Conservation (phyloP, 1,140 invertebrate species). For the Papilio aristodemus region DNA sequence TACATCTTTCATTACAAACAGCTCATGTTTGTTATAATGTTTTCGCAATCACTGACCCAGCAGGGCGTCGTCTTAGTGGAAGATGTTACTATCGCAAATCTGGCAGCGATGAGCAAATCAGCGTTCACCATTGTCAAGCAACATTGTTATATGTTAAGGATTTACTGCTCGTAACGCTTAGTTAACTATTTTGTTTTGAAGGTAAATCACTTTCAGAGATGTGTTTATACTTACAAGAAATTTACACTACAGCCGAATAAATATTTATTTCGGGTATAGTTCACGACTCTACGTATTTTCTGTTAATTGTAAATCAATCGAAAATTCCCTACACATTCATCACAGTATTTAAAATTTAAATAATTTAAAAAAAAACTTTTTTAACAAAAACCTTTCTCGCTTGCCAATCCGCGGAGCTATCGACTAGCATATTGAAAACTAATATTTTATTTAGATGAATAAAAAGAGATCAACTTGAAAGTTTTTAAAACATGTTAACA, state of each 20-base stretch:
- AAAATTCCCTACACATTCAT: no score
- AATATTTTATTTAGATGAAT: no score
- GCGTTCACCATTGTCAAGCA: conserved; percentile 6
- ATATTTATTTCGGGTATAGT: neutral
- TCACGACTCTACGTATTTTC: neutral
- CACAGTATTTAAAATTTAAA: no score
- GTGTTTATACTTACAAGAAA: neutral
- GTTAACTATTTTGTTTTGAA: conserved; percentile 11
- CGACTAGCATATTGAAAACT: no score
- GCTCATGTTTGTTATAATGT: conserved; percentile 11
- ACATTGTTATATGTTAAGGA: conserved; percentile 21
- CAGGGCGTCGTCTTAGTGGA: conserved; percentile 6
- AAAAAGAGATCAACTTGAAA: no score
- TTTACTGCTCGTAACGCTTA: conserved; percentile 12
- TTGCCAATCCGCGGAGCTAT: no score
- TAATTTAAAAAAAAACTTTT: no score
- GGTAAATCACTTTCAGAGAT: neutral
- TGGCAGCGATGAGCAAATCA: conserved; percentile 2
- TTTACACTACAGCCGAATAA: neutral
- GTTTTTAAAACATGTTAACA: no score
- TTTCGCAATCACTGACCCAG: conserved; percentile 15
- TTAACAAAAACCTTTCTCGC: no score
- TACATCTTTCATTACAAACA: conserved; percentile 18
- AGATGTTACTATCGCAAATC: conserved; percentile 26
- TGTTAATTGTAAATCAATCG: neutral